Conservation (phyloP, 2,888 invertebrate genomes). For the Tiliacea aurago region DNA sequence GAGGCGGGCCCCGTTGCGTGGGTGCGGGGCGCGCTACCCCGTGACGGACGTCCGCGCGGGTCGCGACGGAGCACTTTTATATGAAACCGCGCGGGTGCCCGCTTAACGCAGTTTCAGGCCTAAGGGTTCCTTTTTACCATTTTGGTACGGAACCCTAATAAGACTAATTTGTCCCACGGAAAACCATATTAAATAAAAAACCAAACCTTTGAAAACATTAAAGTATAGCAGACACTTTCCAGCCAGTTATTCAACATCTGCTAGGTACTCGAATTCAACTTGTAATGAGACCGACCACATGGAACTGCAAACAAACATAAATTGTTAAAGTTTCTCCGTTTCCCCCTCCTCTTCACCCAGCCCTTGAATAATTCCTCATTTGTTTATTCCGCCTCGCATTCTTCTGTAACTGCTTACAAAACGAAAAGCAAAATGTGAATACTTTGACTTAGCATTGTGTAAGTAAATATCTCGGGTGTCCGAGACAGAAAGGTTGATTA, state of each 20-base stretch:
- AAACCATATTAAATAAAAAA: neutral
- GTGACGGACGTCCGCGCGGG: no score
- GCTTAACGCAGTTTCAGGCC: no score
- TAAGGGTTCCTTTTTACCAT: no score
- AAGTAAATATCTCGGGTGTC: slow-evolving; percentile 20
- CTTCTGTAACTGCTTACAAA: slow-evolving; percentile 53
- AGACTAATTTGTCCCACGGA: no score
- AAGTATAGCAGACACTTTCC: neutral
- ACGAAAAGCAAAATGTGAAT: slow-evolving; percentile 22
- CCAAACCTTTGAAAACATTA: neutral
- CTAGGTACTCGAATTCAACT: neutral
- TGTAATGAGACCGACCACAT: slow-evolving; percentile 10
- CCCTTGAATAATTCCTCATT: slow-evolving; percentile 21
- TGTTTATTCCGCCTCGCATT: slow-evolving; percentile 41
- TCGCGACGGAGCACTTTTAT: no score
- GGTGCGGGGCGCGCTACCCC: no score
- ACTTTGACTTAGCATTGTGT: slow-evolving; percentile 11
- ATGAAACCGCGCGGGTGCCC: no score
- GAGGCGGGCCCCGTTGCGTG: no score
- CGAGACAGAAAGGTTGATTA: slow-evolving; percentile 14
- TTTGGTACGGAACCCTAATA: no score
- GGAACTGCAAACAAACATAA: slow-evolving; percentile 15
- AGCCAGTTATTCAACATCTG: neutral
- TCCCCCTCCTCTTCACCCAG: neutral
- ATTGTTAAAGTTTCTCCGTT: slow-evolving; percentile 7